Conservation (phyloP, 2,113 vertebrate species). For the Cephalopterus ornatus region DNA sequence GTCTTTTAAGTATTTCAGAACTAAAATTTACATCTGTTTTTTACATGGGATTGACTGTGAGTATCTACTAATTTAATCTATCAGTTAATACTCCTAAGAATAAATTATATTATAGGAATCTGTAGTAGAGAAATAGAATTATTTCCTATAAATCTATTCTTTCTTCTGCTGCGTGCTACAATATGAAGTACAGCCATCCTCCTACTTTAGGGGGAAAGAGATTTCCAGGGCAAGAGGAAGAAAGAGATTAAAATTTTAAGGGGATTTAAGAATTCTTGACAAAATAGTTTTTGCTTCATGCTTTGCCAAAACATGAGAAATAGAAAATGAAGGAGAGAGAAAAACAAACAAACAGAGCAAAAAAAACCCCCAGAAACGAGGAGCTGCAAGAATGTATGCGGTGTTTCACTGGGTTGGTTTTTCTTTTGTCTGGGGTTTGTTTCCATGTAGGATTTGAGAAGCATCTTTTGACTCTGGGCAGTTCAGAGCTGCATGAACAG, state of each 20-base stretch:
- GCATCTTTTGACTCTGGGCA: not conserved
- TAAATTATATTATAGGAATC: not conserved
- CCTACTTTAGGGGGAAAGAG: not conserved
- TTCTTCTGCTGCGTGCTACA: not conserved
- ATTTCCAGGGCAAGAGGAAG: not conserved
- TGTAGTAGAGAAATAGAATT: not conserved
- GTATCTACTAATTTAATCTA: not conserved
- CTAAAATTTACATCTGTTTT: not conserved
- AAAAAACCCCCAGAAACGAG: not conserved
- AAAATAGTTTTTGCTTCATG: not conserved
- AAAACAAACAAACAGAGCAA: not conserved
- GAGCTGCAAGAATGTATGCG: not conserved
- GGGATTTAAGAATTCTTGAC: constrained; percentile 6
- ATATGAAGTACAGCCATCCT: not conserved
- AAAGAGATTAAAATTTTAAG: not conserved
- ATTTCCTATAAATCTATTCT: not conserved
- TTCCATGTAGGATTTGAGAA: not conserved
- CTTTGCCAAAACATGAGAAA: not conserved
- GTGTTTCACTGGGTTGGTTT: not conserved
- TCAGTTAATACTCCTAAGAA: not conserved
- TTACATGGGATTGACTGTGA: not conserved
- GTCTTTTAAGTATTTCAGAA: not conserved
- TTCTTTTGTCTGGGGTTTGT: not conserved
- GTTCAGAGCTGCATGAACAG: not conserved
- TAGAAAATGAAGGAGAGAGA: not conserved